These are phyloP conservation scores for Epirrhoe alternata DNA, from an alignment of 2,888 invertebrate species.

Conservation along the genomic window DNA sequence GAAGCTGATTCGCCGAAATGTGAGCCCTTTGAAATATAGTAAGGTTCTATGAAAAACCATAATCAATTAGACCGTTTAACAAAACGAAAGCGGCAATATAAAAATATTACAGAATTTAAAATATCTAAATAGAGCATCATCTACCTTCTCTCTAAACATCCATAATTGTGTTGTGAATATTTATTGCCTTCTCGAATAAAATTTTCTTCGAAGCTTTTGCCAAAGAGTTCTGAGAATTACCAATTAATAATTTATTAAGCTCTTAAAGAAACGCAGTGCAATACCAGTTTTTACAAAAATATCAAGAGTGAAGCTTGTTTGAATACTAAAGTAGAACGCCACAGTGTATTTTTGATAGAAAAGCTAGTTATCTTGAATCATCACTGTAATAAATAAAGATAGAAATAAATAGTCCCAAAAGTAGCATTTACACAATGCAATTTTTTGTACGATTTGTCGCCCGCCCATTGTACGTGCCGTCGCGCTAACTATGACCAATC, in stretches of 20 bases:
- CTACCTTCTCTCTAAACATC: slow-evolving; percentile 25
- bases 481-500: too few species aligned
- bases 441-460: too few species aligned
- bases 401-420: too few species aligned
- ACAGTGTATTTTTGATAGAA: neutral
- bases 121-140: slow-evolving; percentile 10
- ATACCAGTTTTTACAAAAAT: slow-evolving; percentile 58
- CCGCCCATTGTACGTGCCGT: too few species aligned
- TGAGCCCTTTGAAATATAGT: too few species aligned
- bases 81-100: neutral
- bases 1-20: too few species aligned
- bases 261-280: slow-evolving; percentile 63
- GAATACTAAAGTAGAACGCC: slow-evolving; percentile 51
- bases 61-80: neutral
- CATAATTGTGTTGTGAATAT: slow-evolving; percentile 55
- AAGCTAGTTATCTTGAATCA: too few species aligned
- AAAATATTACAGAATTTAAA: too few species aligned
- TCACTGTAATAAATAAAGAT: too few species aligned
- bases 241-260: slow-evolving; percentile 75
- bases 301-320: slow-evolving; percentile 48
- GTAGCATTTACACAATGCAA: too few species aligned
- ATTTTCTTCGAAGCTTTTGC: slow-evolving; percentile 51
- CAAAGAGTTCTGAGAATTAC: slow-evolving; percentile 62
- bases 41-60: neutral
- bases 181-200: slow-evolving; percentile 57